Evolutionary conservation across 30 jellyfish, hydroid and myxozoan species (phyloP), one percentile per base, ranked within the genome.

Genomic region (Hydractinia symbiolongicarpus): DNA sequence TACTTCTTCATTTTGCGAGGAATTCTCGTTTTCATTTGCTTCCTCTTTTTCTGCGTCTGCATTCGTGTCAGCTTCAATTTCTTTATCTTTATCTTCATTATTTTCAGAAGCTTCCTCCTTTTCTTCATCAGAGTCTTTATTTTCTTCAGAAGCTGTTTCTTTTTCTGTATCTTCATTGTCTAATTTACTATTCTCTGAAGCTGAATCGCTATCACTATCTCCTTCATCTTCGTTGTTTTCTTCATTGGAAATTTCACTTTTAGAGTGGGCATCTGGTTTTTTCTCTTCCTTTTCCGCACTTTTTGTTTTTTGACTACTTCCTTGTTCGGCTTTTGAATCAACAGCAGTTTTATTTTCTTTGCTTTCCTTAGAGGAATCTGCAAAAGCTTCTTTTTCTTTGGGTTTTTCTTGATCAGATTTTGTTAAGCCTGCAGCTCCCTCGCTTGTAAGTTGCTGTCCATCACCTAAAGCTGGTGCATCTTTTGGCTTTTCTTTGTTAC

Each of bases 381-480:
- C 66, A 51, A 49, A 44, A 15, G 15, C 58, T 44, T 15, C 58
- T 44, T 67, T 67, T 19, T 16, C 53, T 15, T 62, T 79, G 3
- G 83, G 58, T 53, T 16, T n/a, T 19, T 52, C 83, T 60, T 16
- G 44, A 19, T 50, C 50, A 40, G n/a, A 10, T 50, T 58, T 67
- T 74, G 17, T 77, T 72, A 8, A 30, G 82, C 50, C 82, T 57
- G 56, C 70, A 7, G 49, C 51, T 60, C 84, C 81, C 21, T 74
- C 83, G 21, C 83, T 74, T 19, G 83, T 74, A 55, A 74, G 66
- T 49, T 58, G 83, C 20, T 74, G 83, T 9, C 83, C 88, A n/a
- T 15, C 77, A 5, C 64, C 67, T 53, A 64, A 76, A 67, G 67
- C 90, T 8, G 71, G 85, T 66, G 66, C 62, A 44, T 53, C 83